These are phyloP conservation scores for Bagarius yarrelli DNA, from an alignment of 2,113 vertebrate genomes.

Conservation along the genomic window DNA sequence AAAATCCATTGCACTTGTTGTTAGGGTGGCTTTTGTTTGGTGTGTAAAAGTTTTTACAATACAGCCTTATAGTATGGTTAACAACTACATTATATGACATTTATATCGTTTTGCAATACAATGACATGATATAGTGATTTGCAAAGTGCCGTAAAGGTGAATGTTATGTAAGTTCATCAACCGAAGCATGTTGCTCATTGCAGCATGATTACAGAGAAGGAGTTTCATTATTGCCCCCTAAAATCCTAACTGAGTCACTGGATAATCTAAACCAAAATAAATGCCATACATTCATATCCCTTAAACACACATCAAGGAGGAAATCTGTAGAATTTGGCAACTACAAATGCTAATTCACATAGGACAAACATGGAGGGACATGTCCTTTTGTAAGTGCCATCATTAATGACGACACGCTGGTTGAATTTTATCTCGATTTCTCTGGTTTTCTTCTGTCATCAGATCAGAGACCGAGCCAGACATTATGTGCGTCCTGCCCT, in stretches of 20 bases:
- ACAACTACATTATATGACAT: constrained; percentile 11
- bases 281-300: background rate
- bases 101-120: background rate
- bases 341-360: constrained; percentile 50
- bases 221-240: constrained; percentile 61
- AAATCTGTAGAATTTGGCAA: constrained; percentile 47
- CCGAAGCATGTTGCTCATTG: constrained; percentile 63
- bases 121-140: no score
- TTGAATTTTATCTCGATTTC: constrained; percentile 53
- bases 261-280: background rate
- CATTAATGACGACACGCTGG: constrained; percentile 53
- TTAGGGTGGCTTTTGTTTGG: constrained; percentile 7
- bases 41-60: constrained; percentile 23
- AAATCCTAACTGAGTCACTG: constrained; percentile 2
- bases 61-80: constrained; percentile 1
- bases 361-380: constrained; percentile 59
- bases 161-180: constrained; percentile 50
- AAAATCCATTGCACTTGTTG: constrained; percentile 4
- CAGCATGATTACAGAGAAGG: constrained; percentile 62
- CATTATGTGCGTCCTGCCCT: constrained; percentile 4
- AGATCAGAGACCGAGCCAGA: constrained; percentile 30
- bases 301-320: constrained; percentile 64
- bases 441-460: constrained; percentile 47
- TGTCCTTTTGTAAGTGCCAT: constrained; percentile 43
- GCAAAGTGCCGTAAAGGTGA: no score